Conservation (phyloP, 1,140 invertebrate species). For the Hycleus phaleratus region DNA sequence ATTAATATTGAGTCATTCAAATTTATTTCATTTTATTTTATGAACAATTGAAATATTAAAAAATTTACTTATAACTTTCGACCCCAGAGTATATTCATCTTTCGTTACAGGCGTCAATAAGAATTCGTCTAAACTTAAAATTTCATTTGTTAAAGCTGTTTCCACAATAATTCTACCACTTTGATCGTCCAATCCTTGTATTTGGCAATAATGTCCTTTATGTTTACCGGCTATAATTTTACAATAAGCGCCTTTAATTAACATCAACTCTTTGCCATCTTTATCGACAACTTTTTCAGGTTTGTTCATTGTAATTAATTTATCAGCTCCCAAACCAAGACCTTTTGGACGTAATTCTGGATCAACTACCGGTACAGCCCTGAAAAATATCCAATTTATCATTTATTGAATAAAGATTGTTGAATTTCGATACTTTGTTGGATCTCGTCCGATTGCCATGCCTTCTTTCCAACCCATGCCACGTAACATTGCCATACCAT, state of each 20-base stretch:
- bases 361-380: constrained; percentile 42
- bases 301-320: constrained; percentile 49
- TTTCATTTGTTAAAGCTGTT: constrained; percentile 61
- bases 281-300: constrained; percentile 40
- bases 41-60: too few species aligned
- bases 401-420: not conserved
- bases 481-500: constrained; percentile 84
- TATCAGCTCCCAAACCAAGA: constrained; percentile 83
- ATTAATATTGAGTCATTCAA: too few species aligned
- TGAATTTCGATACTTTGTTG: constrained; percentile 36
- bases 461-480: constrained; percentile 90
- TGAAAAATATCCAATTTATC: constrained; percentile 30
- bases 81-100: constrained; percentile 69
- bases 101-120: constrained; percentile 67
- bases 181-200: constrained; percentile 81
- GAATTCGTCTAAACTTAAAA: constrained; percentile 68
- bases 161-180: constrained; percentile 72
- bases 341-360: constrained; percentile 73
- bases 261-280: constrained; percentile 41
- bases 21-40: too few species aligned
- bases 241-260: constrained; percentile 58
- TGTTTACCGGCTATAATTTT: constrained; percentile 65
- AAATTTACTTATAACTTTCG: constrained; percentile 71
- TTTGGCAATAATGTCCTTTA: constrained; percentile 70
- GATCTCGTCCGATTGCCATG: constrained; percentile 58